A percentile compares a stretch with the other conserved stretches of the same genome.
Conservation (phyloP, 2,797 vertebrate species). For the Bovichtus variegatus region DNA sequence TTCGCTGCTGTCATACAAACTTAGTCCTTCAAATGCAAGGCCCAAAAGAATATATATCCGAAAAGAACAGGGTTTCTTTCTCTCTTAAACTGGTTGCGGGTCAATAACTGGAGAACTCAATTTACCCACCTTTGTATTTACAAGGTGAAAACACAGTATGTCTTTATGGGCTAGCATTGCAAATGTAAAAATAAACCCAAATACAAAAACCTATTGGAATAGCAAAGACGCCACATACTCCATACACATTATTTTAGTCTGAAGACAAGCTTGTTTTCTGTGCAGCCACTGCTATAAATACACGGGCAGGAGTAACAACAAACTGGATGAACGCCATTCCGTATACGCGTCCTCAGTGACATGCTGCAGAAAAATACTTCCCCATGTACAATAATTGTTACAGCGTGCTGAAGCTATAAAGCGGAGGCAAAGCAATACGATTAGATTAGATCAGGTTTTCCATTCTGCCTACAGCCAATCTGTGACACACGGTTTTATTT, state of each 20-base stretch:
- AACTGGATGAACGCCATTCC: background rate
- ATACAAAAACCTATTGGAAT: background rate
- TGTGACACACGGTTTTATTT: conserved; percentile 21
- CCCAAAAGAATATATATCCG: background rate
- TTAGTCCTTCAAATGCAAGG: conserved; percentile 1
- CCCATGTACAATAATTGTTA: conserved; percentile 7
- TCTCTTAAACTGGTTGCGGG: background rate
- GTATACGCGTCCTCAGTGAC: conserved; percentile 5
- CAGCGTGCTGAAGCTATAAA: conserved; percentile 1
- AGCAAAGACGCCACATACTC: background rate
- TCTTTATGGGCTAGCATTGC: background rate
- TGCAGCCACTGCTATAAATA: conserved; percentile 9
- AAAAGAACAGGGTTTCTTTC: background rate
- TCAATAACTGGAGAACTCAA: background rate
- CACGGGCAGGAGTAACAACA: background rate
- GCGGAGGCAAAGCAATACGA: conserved; percentile 22
- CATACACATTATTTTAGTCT: background rate
- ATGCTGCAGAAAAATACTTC: conserved; percentile 11
- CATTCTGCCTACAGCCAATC: conserved; percentile 11
- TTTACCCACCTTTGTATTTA: background rate
- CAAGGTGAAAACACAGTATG: background rate
- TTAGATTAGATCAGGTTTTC: conserved; percentile 34
- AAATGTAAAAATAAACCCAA: background rate
- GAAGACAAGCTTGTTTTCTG: background rate
- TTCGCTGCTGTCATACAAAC: background rate